Evolutionary conservation across 2,888 invertebrate genomes (phyloP).

Genomic region (Orthosia cruda): DNA sequence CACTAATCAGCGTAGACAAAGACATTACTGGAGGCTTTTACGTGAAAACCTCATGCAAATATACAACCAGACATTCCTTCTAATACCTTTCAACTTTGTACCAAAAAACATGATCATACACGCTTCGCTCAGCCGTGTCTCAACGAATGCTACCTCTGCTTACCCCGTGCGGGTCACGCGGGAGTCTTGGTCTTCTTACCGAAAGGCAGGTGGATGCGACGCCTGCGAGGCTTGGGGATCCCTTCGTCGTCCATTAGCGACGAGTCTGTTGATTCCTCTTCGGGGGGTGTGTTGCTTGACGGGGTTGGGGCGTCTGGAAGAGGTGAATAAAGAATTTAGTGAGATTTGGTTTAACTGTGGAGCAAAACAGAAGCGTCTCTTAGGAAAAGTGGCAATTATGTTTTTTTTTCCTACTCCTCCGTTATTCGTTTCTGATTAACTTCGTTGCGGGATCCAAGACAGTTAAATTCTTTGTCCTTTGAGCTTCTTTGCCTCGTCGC

Average conservation of each 20-base stretch:
- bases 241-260: slow-evolving; percentile 93
- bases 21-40: background rate
- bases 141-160: slow-evolving; percentile 17
- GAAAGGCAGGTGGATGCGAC: slow-evolving; percentile 93
- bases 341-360: background rate
- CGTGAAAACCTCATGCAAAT: background rate
- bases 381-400: too few relatives aligned
- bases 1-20: background rate
- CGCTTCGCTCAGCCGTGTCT: slow-evolving; percentile 52
- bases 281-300: slow-evolving; percentile 87
- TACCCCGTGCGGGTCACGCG: slow-evolving; percentile 81
- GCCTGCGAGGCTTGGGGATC: slow-evolving; percentile 90
- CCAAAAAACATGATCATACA: slow-evolving; percentile 16
- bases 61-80: background rate
- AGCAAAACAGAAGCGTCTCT: too few relatives aligned
- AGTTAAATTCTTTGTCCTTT: too few relatives aligned
- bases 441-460: too few relatives aligned
- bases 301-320: slow-evolving; percentile 77
- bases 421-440: too few relatives aligned
- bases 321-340: background rate
- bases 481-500: too few relatives aligned
- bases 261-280: slow-evolving; percentile 95
- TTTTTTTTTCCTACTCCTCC: too few relatives aligned
- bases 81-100: slow-evolving; percentile 44
- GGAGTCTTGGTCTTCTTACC: slow-evolving; percentile 92